phyloP scores from a whole-genome alignment of 1,140 invertebrate species.

The Anagrus nilaparvatae region DNA sequence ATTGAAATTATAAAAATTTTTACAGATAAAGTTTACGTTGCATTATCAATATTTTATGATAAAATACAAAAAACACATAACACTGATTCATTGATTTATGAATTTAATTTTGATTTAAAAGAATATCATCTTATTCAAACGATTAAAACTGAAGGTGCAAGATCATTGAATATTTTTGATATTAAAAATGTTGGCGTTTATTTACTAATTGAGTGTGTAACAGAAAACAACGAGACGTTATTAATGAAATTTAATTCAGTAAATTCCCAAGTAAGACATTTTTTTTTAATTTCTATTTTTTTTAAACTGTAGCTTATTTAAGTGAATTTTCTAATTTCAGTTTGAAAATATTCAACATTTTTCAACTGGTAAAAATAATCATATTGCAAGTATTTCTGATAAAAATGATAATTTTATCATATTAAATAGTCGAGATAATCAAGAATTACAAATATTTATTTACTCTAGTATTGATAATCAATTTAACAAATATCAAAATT shows the following conservation, averaged over 20 bases:
- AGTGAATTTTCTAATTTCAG: background rate
- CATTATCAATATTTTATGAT: slow-evolving; percentile 26
- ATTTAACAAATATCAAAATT: slow-evolving; percentile 26
- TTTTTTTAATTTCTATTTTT: background rate
- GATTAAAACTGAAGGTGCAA: slow-evolving; percentile 21
- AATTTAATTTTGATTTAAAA: slow-evolving; percentile 16
- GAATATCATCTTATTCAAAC: slow-evolving; percentile 14
- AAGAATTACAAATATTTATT: slow-evolving; percentile 22
- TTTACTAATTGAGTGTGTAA: slow-evolving; percentile 21
- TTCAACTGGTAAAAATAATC: slow-evolving; percentile 19
- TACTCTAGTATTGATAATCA: slow-evolving; percentile 20
- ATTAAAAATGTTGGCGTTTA: slow-evolving; percentile 14
- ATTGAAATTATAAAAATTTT: background rate
- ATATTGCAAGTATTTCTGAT: slow-evolving; percentile 18
- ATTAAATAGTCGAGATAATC: slow-evolving; percentile 22
- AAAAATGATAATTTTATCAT: slow-evolving; percentile 22
- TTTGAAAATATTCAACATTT: slow-evolving; percentile 7
- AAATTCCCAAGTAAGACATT: slow-evolving; percentile 15
- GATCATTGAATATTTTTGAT: slow-evolving; percentile 21
- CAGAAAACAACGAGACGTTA: slow-evolving; percentile 17
- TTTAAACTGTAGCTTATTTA: background rate
- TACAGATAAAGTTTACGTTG: slow-evolving; percentile 21
- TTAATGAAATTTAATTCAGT: slow-evolving; percentile 18
- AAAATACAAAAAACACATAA: slow-evolving; percentile 12
- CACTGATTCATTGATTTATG: slow-evolving; percentile 22